phyloP scores from a whole-genome alignment of 2,113 vertebrate species.

The Fukomys damarensis region DNA sequence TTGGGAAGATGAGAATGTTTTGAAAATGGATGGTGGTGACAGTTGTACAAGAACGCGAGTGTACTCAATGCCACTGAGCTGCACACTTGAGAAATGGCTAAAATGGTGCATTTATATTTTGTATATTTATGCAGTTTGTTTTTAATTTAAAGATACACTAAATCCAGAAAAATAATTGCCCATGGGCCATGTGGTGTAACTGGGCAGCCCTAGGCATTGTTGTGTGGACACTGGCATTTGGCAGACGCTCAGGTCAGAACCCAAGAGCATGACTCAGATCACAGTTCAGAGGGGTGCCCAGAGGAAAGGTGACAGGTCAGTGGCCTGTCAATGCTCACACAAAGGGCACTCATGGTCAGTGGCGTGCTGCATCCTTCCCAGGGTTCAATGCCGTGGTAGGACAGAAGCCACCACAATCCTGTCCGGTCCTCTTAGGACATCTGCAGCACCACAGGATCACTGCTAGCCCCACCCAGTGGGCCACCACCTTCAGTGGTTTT shows the following conservation, averaged over 20 bases:
- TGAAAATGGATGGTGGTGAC: background rate
- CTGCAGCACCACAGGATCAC: background rate
- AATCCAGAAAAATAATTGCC: background rate
- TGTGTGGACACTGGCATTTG: background rate
- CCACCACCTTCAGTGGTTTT: background rate
- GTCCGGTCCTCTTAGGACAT: background rate
- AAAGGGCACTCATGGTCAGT: no score
- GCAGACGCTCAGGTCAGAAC: background rate
- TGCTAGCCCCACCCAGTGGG: fast-evolving
- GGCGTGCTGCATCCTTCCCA: fast-evolving
- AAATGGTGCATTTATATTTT: background rate
- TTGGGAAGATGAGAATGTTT: background rate
- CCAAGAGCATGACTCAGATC: background rate
- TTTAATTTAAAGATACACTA: background rate
- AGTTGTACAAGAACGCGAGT: background rate
- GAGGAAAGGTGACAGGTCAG: background rate
- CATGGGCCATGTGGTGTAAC: background rate
- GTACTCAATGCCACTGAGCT: background rate
- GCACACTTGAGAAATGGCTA: background rate
- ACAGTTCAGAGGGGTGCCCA: background rate
- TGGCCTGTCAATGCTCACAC: background rate
- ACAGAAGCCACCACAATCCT: fast-evolving
- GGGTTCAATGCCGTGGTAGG: background rate
- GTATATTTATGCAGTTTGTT: background rate
- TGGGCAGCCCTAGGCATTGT: background rate